Evolutionary conservation across 2,888 invertebrate genomes (phyloP), one percentile per base, ranked within the genome.

Genomic region (Oligia strigilis): DNA sequence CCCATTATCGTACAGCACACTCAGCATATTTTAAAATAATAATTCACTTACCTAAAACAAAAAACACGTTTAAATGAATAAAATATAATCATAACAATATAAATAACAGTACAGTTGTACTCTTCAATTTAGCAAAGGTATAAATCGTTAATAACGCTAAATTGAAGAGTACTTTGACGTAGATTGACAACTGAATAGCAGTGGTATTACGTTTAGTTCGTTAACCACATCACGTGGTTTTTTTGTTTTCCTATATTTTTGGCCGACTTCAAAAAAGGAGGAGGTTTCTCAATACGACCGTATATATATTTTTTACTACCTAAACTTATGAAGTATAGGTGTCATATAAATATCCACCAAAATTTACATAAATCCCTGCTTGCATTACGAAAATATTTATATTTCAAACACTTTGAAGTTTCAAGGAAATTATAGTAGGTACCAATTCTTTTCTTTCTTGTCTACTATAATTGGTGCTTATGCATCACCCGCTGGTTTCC

Each of bases 41-140:
- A 0, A 43, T 55, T 46, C 36, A 92, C 92, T 92, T 92, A 92
- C 92, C 92, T 92, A 88, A 73, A 92, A 92, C 87, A 91, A 88
- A 67, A 52, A 40, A 70, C 36, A 60, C 0, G 23, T 17, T 0
- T 0, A 4, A 65, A 70, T 79, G 52, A 78, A 78, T 46, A 52
- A 1, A 17, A 19, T 1, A 29, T 19, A 9, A 58, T 52, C 36
- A 58, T n/a, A 58, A n/a, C 3, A 46, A 75, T 11, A 62, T n/a
- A 14, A 40, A 0, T 5, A 40, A 5, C 40, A 5, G 40, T 40
- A 40, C 40, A 40, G 40, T 40, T 5, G 40, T 40, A 40, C 40
- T 40, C 40, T 40, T 40, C 40, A 40, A 40, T 40, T 40, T 40
- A 40, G 40, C 40, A 40, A 5, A 40, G 40, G 5, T 40, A 40